Percentiles rank a stretch among this genome's conserved stretches.
These are phyloP conservation scores for Caenorhabditis sinica DNA, from an alignment of 2,888 invertebrate species.

Conservation along the genomic window DNA sequence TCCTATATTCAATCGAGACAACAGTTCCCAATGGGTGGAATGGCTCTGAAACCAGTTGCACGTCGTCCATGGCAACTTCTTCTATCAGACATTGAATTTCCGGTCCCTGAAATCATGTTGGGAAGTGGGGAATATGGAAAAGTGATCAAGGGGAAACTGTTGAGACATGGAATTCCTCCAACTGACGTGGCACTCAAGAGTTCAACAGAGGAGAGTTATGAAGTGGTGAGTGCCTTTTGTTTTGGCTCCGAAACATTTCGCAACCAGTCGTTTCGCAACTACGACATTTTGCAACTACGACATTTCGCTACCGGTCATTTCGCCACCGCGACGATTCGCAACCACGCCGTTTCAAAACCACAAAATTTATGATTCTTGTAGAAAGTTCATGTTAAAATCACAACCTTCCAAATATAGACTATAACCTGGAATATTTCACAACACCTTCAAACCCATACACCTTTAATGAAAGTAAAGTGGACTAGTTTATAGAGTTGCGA, in stretches of 20 bases:
- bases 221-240: conserved; percentile 19
- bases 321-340: no score
- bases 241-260: background rate
- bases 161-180: background rate
- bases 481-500: no score
- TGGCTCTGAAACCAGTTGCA: background rate
- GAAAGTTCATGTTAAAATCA: no score
- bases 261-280: no score
- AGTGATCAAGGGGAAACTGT: conserved; percentile 42
- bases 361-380: no score
- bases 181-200: conserved; percentile 47
- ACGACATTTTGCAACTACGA: no score
- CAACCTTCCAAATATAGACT: no score
- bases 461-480: no score
- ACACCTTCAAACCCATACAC: no score
- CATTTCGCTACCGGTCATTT: no score
- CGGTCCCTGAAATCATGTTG: conserved; percentile 8
- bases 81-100: conserved; percentile 19
- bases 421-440: no score
- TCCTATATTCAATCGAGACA: background rate
- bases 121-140: conserved; percentile 52
- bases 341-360: no score
- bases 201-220: conserved; percentile 1
- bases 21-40: conserved; percentile 17
- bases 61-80: conserved; percentile 40